Evolutionary conservation across 1,140 invertebrate genomes (phyloP).

Genomic region (Helicorthomorpha holstii): DNA sequence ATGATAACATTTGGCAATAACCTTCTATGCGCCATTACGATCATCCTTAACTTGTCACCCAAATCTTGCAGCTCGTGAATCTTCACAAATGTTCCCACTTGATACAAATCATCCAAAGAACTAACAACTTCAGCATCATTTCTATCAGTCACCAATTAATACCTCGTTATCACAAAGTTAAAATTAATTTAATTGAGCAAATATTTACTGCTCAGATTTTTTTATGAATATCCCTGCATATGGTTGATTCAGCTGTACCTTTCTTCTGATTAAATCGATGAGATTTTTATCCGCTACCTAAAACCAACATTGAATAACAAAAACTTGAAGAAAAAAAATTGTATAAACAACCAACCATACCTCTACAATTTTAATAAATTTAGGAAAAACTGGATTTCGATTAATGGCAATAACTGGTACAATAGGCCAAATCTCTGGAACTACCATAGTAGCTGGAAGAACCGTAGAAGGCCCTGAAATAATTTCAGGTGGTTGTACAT

Average conservation of each 20-base stretch:
- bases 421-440: conserved; percentile 93
- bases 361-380: conserved; percentile 96
- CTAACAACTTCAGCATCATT: conserved; percentile 77
- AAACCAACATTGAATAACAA: conserved; percentile 12
- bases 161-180: background rate
- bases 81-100: conserved; percentile 90
- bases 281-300: conserved; percentile 72
- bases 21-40: conserved; percentile 84
- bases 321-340: conserved; percentile 2
- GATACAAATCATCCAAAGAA: conserved; percentile 70
- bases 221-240: conserved; percentile 97
- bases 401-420: conserved; percentile 87
- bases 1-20: conserved; percentile 9
- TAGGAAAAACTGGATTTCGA: conserved; percentile 90
- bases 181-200: conserved; percentile 1
- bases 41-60: conserved; percentile 73
- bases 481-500: background rate
- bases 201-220: conserved; percentile 61
- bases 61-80: conserved; percentile 95
- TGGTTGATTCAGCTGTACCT: conserved; percentile 89
- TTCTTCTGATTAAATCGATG: conserved; percentile 78
- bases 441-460: conserved; percentile 68
- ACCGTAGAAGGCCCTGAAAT: background rate
- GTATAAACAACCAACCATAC: conserved; percentile 27
- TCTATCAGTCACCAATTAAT: conserved; percentile 24